A percentile compares a stretch with the other conserved stretches of the same genome.
Evolutionary conservation across 1,140 invertebrate genomes (phyloP).

Genomic region (Drosophila quadrilineata): DNA sequence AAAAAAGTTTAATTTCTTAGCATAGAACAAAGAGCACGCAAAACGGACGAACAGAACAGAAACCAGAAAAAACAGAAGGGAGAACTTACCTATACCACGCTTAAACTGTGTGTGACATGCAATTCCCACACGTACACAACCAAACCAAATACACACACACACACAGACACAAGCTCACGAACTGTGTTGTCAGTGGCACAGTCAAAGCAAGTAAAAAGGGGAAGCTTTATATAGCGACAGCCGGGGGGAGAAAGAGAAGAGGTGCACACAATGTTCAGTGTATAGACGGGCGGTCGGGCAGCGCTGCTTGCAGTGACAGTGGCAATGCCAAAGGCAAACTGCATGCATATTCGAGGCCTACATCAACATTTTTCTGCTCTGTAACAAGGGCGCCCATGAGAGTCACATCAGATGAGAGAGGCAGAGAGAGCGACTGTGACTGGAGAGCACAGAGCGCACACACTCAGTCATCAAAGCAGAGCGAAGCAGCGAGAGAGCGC

Average conservation of each 20-base stretch:
- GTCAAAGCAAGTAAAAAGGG: too few relatives aligned
- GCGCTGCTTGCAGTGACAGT: constrained; percentile 71
- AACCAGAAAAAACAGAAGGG: constrained; percentile 58
- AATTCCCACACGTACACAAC: constrained; percentile 41
- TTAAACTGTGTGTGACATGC: constrained; percentile 65
- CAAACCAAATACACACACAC: too few relatives aligned
- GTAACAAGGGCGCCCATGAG: constrained; percentile 53
- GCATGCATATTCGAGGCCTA: constrained; percentile 77
- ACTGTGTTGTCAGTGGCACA: too few relatives aligned
- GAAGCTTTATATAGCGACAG: constrained; percentile 24
- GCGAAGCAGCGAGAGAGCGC: constrained; percentile 5
- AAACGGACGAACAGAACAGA: constrained; percentile 41
- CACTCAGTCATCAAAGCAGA: constrained; percentile 7
- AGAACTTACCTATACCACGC: constrained; percentile 77
- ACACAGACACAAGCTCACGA: constrained; percentile 14
- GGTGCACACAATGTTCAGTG: neutral
- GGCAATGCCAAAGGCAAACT: constrained; percentile 72
- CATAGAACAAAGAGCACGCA: constrained; percentile 60
- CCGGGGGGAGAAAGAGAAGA: neutral
- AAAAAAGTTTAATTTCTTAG: constrained; percentile 62
- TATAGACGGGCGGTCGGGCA: constrained; percentile 22
- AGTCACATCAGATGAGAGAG: constrained; percentile 2
- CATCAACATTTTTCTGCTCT: constrained; percentile 69
- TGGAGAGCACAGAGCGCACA: constrained; percentile 15
- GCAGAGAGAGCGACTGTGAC: constrained; percentile 7